These are phyloP conservation scores for Chionis minor DNA, from an alignment of 2,113 vertebrate genomes.

Conservation along the genomic window DNA sequence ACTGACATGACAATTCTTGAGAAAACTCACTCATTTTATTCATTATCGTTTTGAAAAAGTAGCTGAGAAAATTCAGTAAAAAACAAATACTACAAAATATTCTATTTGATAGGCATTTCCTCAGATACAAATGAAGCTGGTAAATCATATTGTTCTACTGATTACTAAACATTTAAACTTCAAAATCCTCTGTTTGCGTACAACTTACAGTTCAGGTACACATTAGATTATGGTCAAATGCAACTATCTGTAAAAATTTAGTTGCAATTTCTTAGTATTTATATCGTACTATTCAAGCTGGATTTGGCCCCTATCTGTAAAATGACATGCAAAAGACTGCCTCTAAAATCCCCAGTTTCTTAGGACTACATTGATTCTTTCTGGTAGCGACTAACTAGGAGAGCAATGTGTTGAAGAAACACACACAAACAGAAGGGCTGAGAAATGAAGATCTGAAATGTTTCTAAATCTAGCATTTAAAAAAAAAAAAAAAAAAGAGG, in stretches of 20 bases:
- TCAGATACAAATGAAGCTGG: background rate
- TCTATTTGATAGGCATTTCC: background rate
- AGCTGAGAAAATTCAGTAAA: background rate
- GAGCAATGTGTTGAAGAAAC: background rate
- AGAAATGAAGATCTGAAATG: background rate
- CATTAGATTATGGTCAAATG: background rate
- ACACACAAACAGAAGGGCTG: background rate
- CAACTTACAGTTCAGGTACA: background rate
- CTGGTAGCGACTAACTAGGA: background rate
- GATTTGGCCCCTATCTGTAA: background rate
- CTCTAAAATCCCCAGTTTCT: background rate
- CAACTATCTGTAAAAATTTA: background rate
- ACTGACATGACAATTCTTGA: background rate
- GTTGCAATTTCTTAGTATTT: background rate
- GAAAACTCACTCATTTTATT: background rate
- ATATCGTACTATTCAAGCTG: background rate
- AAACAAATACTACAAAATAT: background rate
- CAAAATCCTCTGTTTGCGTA: background rate
- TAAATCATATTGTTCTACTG: background rate
- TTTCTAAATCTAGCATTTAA: background rate
- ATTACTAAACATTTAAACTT: background rate
- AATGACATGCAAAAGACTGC: rapidly evolving
- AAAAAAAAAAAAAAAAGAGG: background rate
- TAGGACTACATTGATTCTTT: background rate
- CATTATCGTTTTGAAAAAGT: background rate